Evolutionary conservation across 2,797 vertebrate species (phyloP).

Genomic region (Iguana delicatissima): DNA sequence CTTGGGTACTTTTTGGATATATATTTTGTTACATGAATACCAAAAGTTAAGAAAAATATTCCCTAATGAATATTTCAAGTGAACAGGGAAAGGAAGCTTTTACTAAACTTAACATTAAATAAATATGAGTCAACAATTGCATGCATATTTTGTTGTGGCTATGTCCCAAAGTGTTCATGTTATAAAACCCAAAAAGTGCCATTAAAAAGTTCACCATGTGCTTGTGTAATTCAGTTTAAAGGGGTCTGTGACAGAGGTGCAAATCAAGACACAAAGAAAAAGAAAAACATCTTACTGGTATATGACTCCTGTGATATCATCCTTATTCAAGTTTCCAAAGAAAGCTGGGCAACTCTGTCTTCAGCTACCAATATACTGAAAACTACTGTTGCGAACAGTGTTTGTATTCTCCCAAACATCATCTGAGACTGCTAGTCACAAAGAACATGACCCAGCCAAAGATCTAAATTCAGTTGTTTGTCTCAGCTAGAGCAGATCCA

Average conservation of each 20-base stretch:
- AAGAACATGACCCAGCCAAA: not conserved
- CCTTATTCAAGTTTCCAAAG: not conserved
- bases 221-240: not conserved
- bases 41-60: conserved; percentile 37
- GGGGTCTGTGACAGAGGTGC: not conserved
- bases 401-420: not conserved
- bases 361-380: not conserved
- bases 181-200: conserved; percentile 20
- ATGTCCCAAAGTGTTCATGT: not conserved
- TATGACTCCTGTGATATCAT: not conserved
- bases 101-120: conserved; percentile 55
- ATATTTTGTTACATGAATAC: not conserved
- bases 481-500: too few species aligned
- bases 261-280: not conserved
- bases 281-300: not conserved
- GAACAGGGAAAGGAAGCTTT: not conserved
- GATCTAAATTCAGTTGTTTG: not conserved
- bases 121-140: conserved; percentile 32
- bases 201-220: conserved; percentile 9
- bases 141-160: conserved; percentile 27
- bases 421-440: not conserved
- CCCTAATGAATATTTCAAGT: conserved; percentile 60
- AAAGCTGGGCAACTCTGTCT: not conserved
- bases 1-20: conserved; percentile 27
- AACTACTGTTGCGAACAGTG: not conserved